Percentiles rank a stretch among this genome's conserved stretches.
Conservation (phyloP, 2,888 invertebrate species). For the Tetragnatha montana region DNA sequence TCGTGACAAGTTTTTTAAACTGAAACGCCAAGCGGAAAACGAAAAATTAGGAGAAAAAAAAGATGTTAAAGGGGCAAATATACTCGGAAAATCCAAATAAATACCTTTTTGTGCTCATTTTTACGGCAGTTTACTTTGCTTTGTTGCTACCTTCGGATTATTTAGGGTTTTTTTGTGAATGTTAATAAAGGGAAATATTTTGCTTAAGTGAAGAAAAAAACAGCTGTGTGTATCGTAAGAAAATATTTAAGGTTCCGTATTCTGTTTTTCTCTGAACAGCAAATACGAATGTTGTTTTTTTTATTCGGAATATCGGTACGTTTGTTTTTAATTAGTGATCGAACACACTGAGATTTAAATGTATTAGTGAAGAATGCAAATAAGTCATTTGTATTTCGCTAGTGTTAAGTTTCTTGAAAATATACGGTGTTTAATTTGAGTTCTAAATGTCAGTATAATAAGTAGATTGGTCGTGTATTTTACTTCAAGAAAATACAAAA, state of each 20-base stretch:
- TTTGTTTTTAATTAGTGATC: not conserved
- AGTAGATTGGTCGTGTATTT: not conserved
- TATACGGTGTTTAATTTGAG: not conserved
- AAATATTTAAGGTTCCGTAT: not conserved
- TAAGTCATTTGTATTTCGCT: not conserved
- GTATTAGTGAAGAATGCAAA: not conserved
- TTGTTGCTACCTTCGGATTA: not conserved
- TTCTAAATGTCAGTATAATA: not conserved
- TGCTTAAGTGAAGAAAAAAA: not conserved
- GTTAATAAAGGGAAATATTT: not conserved
- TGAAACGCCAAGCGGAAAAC: constrained; percentile 15
- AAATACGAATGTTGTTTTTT: not conserved
- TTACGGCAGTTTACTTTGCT: not conserved
- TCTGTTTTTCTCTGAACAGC: not conserved
- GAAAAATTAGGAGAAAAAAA: constrained; percentile 21
- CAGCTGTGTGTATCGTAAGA: not conserved
- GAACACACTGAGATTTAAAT: not conserved
- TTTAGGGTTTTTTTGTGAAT: not conserved
- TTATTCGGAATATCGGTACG: not conserved
- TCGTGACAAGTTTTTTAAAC: constrained; percentile 39
- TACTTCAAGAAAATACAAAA: too few relatives aligned
- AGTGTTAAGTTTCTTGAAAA: not conserved
- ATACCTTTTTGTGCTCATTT: not conserved
- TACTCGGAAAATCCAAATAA: not conserved
- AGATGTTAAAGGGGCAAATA: not conserved